These are phyloP conservation scores for Rhinophrynus dorsalis DNA, from an alignment of 2,797 vertebrate genomes.

Conservation along the genomic window DNA sequence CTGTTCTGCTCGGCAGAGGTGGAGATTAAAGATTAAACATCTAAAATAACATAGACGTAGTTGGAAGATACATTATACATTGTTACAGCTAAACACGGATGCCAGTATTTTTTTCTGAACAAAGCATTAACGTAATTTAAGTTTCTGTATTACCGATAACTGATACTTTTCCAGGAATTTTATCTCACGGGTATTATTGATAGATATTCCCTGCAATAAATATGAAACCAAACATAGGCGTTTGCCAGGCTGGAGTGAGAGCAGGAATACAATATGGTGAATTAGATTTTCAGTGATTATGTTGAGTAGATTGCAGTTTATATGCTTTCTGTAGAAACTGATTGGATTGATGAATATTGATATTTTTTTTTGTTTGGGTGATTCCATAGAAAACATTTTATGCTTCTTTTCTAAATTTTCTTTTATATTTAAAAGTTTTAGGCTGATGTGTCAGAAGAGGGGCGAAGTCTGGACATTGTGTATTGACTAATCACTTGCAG, in stretches of 20 bases:
- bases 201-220: slow-evolving; percentile 5
- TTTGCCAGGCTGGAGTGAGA: background rate
- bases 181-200: background rate
- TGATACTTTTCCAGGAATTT: background rate
- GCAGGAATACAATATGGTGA: background rate
- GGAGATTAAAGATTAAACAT: no score
- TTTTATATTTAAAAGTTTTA: no score
- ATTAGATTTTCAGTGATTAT: background rate
- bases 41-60: no score
- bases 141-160: no score
- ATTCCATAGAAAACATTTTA: no score
- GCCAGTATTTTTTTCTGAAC: background rate
- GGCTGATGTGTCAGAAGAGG: no score
- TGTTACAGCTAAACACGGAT: background rate
- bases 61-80: background rate
- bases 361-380: no score
- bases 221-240: background rate
- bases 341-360: background rate
- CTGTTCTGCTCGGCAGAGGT: no score
- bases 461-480: no score
- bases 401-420: no score
- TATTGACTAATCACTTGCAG: no score
- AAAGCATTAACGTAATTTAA: background rate
- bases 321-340: background rate
- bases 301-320: background rate